Evolutionary conservation across 2,797 vertebrate genomes (phyloP).

Genomic region (Buceros bicornis): DNA sequence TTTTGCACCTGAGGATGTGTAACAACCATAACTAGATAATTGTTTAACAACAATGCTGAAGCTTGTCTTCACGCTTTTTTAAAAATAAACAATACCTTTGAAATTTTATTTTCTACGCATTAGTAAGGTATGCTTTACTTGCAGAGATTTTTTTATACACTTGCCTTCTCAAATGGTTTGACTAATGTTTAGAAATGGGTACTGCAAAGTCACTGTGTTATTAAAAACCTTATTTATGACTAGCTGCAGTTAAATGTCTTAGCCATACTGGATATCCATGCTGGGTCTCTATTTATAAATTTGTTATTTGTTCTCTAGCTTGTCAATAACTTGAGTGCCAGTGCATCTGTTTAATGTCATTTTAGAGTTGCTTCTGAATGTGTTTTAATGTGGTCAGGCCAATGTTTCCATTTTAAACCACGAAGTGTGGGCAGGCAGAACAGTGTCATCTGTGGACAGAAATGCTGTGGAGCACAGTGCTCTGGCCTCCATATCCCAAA

Average conservation of each 20-base stretch:
- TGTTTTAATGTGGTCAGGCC: not conserved
- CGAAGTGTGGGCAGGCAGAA: not conserved
- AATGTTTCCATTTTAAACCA: not conserved
- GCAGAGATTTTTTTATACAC: not conserved
- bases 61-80: not conserved
- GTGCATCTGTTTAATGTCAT: not conserved
- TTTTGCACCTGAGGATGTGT: not conserved
- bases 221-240: constrained; percentile 34
- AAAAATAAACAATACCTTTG: not conserved
- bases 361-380: constrained; percentile 32
- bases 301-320: constrained; percentile 53
- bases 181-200: constrained; percentile 10
- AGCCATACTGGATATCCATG: not conserved
- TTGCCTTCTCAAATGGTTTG: not conserved
- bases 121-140: not conserved
- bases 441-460: not conserved
- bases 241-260: constrained; percentile 17
- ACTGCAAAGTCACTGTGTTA: not conserved
- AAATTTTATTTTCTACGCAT: not conserved
- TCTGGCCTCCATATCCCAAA: not conserved
- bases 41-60: not conserved
- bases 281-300: constrained; percentile 55
- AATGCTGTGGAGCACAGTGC: not conserved
- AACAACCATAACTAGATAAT: not conserved
- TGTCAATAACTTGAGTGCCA: constrained; percentile 54